phyloP scores from a whole-genome alignment of 2,797 vertebrate genomes.

The Anabas testudineus region DNA sequence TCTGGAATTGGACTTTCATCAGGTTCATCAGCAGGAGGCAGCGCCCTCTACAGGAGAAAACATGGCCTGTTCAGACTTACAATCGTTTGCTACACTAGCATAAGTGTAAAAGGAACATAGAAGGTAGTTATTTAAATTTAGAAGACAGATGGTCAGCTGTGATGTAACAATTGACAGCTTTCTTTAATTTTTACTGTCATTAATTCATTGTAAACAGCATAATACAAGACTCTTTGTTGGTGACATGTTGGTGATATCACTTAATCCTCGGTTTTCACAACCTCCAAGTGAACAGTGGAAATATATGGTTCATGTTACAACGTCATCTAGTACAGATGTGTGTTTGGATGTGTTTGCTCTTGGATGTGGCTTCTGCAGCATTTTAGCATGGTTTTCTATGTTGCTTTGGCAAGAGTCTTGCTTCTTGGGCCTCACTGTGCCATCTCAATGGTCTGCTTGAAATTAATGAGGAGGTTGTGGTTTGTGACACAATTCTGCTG shows the following conservation, averaged over 20 bases:
- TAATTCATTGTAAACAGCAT: neutral
- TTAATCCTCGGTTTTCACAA: neutral
- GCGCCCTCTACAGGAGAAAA: constrained; percentile 70
- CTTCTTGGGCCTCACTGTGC: neutral
- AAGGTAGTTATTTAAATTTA: neutral
- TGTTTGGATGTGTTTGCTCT: constrained; percentile 5
- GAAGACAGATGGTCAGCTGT: neutral
- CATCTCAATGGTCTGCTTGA: neutral
- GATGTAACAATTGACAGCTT: neutral
- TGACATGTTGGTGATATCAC: neutral
- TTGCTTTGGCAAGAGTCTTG: neutral
- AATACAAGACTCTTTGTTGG: neutral
- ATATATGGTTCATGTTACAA: neutral
- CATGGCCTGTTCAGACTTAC: constrained; percentile 23
- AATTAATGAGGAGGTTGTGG: neutral
- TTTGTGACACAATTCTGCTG: neutral
- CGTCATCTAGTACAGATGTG: constrained; percentile 1
- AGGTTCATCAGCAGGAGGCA: constrained; percentile 61
- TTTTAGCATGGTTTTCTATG: neutral
- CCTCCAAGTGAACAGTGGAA: constrained; percentile 1
- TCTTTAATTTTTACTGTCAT: neutral
- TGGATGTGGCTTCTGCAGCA: constrained; percentile 5
- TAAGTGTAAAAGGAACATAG: neutral
- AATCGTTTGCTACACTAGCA: neutral
- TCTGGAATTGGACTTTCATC: constrained; percentile 36